phyloP scores from a whole-genome alignment of 2,113 vertebrate genomes.

The Furnarius figulus region DNA sequence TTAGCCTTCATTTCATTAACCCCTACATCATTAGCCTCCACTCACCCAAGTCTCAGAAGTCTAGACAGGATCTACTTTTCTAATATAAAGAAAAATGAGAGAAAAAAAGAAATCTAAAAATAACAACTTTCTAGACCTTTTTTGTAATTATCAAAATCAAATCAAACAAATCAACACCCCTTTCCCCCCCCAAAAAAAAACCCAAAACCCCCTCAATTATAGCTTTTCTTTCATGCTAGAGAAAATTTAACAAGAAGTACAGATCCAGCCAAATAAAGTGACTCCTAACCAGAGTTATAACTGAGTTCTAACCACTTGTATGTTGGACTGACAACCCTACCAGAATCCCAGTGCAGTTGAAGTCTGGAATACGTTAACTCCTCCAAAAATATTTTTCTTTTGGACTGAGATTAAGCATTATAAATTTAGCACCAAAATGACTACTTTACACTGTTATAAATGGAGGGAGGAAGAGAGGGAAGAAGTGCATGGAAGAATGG shows the following conservation, averaged over 20 bases:
- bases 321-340: neutral
- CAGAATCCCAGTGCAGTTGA: neutral
- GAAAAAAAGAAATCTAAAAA: neutral
- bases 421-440: neutral
- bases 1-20: neutral
- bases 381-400: neutral
- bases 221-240: neutral
- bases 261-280: neutral
- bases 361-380: neutral
- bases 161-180: neutral
- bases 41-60: neutral
- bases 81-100: neutral
- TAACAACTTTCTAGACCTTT: neutral
- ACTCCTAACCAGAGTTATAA: neutral
- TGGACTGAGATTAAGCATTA: neutral
- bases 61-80: neutral
- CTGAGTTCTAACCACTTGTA: neutral
- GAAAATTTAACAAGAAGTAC: neutral
- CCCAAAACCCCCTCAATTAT: neutral
- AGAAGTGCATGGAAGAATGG: neutral
- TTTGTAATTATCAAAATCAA: neutral
- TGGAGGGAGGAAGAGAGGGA: fast-evolving
- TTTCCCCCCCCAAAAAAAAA: too few relatives aligned
- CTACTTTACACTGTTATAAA: neutral
- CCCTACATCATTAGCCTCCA: neutral